Evolutionary conservation across 2,113 vertebrate species (phyloP).

Genomic region (Scalopus aquaticus): DNA sequence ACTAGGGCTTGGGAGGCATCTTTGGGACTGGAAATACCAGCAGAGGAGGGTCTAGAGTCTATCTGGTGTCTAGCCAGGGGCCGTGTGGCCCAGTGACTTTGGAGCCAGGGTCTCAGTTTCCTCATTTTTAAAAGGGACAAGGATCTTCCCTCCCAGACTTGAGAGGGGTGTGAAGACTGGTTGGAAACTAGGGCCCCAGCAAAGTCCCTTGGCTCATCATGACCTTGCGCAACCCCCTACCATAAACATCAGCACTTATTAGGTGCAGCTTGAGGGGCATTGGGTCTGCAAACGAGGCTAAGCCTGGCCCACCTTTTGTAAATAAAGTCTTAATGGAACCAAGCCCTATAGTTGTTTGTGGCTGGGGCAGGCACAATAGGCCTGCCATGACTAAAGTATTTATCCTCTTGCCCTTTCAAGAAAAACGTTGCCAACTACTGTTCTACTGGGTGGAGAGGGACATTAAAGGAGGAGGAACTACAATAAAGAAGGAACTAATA

Average conservation of each 20-base stretch:
- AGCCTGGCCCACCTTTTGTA: not conserved
- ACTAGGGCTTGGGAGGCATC: not conserved
- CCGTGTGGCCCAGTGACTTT: not conserved
- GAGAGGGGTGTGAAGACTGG: not conserved
- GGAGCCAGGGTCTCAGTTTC: not conserved
- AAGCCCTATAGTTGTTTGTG: not conserved
- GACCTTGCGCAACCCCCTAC: too few species aligned
- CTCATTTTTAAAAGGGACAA: not conserved
- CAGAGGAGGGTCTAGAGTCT: not conserved
- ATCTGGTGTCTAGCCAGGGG: not conserved
- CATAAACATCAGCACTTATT: not conserved
- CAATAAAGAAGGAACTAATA: not conserved
- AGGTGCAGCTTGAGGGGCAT: fast-evolving
- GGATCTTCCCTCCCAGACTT: not conserved
- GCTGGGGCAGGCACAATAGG: not conserved
- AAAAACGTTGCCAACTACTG: not conserved
- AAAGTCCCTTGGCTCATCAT: not conserved
- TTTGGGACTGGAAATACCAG: not conserved
- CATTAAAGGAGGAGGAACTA: not conserved
- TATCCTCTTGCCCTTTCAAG: not conserved
- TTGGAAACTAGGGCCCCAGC: not conserved
- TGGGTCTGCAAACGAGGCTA: not conserved
- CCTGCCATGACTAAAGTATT: not conserved
- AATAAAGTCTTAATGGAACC: constrained; percentile 53
- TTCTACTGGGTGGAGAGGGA: not conserved